phyloP scores from a whole-genome alignment of 2,888 invertebrate species.

The Drosophila eohydei region DNA sequence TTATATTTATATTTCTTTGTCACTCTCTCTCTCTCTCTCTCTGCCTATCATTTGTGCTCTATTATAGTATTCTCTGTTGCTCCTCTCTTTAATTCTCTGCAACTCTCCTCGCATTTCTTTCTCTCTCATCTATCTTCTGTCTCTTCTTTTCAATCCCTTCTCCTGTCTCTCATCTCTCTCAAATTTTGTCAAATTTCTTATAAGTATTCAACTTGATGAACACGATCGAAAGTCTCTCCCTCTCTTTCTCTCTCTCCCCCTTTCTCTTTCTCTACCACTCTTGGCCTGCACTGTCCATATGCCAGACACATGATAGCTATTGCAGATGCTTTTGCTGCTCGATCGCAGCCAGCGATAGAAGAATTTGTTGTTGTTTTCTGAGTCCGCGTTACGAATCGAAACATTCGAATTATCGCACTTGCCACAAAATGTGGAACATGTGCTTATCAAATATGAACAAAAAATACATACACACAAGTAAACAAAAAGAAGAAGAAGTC shows the following conservation, averaged over 20 bases:
- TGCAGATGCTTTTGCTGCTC: not conserved
- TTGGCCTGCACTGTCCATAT: slow-evolving; percentile 7
- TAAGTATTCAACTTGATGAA: not conserved
- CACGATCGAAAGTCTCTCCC: not conserved
- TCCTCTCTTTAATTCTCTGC: no score
- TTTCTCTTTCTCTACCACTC: not conserved
- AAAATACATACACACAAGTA: slow-evolving; percentile 7
- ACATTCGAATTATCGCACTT: slow-evolving; percentile 53
- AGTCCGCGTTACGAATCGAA: slow-evolving; percentile 32
- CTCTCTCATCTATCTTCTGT: not conserved
- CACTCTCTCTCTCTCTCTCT: not conserved
- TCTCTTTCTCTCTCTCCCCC: not conserved
- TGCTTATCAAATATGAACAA: slow-evolving; percentile 55
- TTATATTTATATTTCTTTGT: not conserved
- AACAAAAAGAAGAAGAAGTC: slow-evolving; percentile 30
- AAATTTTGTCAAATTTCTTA: not conserved
- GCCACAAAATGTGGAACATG: slow-evolving; percentile 51
- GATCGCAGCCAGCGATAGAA: slow-evolving; percentile 17
- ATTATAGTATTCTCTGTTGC: no score
- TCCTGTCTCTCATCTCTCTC: not conserved
- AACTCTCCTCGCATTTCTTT: not conserved
- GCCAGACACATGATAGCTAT: slow-evolving; percentile 26
- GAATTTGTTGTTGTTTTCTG: not conserved
- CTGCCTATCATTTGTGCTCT: not conserved
- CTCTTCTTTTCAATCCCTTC: not conserved